Evolutionary conservation across 2,797 vertebrate species (phyloP).

Genomic region (Chrosomus eos): DNA sequence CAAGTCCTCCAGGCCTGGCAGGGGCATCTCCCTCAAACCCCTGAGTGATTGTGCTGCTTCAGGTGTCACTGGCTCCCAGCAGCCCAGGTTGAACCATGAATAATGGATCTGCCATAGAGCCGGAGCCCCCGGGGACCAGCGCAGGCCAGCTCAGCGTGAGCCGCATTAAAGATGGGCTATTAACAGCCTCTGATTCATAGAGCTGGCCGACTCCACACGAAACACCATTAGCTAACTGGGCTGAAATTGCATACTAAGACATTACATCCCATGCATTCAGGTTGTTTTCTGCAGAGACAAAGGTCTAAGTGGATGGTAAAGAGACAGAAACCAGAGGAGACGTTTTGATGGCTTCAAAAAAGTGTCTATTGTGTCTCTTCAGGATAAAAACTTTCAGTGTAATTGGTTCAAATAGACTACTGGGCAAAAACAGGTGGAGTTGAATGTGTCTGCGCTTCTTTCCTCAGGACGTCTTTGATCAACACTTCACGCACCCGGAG

Average conservation of each 20-base stretch:
- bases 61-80: conserved; percentile 79
- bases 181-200: conserved; percentile 81
- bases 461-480: conserved; percentile 23
- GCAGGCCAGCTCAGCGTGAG: conserved; percentile 74
- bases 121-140: conserved; percentile 71
- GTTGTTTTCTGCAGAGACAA: conserved; percentile 31
- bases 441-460: conserved; percentile 17
- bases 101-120: conserved; percentile 80
- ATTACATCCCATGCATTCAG: conserved; percentile 39
- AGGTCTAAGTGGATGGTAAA: not conserved
- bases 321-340: conserved; percentile 2
- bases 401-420: conserved; percentile 30
- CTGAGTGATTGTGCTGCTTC: conserved; percentile 80
- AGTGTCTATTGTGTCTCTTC: not conserved
- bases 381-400: conserved; percentile 8
- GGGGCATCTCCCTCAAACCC: conserved; percentile 50
- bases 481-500: not conserved
- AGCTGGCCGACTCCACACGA: conserved; percentile 65
- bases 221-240: conserved; percentile 65
- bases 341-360: not conserved
- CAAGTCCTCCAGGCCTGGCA: conserved; percentile 16
- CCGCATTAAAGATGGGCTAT: conserved; percentile 82
- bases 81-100: conserved; percentile 81
- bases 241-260: conserved; percentile 60
- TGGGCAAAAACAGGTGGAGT: conserved; percentile 2